Evolutionary conservation across 1,140 invertebrate genomes (phyloP).

Genomic region (Papilio machaon): DNA sequence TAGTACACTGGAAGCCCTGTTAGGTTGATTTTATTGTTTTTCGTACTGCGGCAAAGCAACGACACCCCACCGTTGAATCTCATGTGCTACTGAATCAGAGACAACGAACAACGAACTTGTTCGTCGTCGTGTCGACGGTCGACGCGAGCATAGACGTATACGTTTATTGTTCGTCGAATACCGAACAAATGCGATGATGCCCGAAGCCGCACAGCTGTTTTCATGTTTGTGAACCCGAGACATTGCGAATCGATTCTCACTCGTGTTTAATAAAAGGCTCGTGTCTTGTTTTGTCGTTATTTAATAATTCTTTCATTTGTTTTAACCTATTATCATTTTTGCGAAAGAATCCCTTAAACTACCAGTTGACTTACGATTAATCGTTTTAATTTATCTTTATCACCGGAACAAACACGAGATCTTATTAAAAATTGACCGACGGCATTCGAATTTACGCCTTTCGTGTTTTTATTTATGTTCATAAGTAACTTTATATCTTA

Average conservation of each 20-base stretch:
- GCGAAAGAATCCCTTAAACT: not conserved
- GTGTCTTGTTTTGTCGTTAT: constrained; percentile 40
- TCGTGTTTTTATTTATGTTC: too few relatives aligned
- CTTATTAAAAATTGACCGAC: not conserved
- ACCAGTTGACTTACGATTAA: not conserved
- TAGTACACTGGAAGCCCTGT: constrained; percentile 33
- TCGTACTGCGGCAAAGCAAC: not conserved
- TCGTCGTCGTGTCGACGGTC: constrained; percentile 10
- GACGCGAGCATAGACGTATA: constrained; percentile 40
- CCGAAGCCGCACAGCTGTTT: constrained; percentile 72
- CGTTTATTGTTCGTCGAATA: constrained; percentile 44
- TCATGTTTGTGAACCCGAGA: constrained; percentile 70
- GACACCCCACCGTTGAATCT: constrained; percentile 4
- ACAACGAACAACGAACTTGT: constrained; percentile 40
- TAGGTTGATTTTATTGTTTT: constrained; percentile 29
- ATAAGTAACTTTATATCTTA: too few relatives aligned
- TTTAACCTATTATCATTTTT: not conserved
- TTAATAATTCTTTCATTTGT: constrained; percentile 16
- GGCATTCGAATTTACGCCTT: not conserved
- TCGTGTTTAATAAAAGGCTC: constrained; percentile 42
- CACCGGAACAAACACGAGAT: not conserved
- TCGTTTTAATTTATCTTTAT: not conserved
- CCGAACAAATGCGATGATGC: constrained; percentile 64
- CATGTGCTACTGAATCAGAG: constrained; percentile 37
- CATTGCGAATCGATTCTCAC: constrained; percentile 64